Conservation (phyloP, 2,797 vertebrate species). For the Microcaecilia unicolor region DNA sequence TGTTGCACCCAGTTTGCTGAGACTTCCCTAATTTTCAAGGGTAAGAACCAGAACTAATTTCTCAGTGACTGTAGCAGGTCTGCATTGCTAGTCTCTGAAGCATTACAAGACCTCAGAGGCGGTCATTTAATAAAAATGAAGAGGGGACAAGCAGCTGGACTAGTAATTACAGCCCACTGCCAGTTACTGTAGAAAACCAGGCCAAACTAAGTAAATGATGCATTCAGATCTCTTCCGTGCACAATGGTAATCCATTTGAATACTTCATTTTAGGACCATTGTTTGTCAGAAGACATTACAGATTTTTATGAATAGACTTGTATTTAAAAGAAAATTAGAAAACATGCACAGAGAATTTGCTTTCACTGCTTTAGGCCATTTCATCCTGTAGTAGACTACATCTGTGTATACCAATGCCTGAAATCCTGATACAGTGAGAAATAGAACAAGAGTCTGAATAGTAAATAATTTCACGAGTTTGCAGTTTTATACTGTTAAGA, state of each 20-base stretch:
- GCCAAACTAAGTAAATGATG: slow-evolving; percentile 8
- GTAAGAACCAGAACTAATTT: slow-evolving; percentile 20
- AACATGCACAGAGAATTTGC: too few species aligned
- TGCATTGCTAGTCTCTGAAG: slow-evolving; percentile 1
- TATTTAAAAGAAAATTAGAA: slow-evolving; percentile 4
- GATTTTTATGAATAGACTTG: slow-evolving; percentile 5
- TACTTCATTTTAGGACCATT: slow-evolving; percentile 22
- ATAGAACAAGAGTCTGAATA: slow-evolving; percentile 23
- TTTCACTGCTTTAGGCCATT: too few species aligned
- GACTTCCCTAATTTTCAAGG: background rate
- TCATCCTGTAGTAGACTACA: slow-evolving; percentile 7
- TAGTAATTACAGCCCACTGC: slow-evolving; percentile 10
- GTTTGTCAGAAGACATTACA: slow-evolving; percentile 3
- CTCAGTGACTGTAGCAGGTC: slow-evolving; percentile 8
- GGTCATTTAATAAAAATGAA: slow-evolving; percentile 9
- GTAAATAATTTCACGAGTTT: slow-evolving; percentile 24
- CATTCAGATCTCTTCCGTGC: slow-evolving; percentile 15
- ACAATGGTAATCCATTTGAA: slow-evolving; percentile 21
- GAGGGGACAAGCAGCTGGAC: slow-evolving; percentile 9
- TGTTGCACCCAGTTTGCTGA: slow-evolving; percentile 1
- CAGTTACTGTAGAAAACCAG: slow-evolving; percentile 5
- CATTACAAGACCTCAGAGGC: slow-evolving; percentile 14
- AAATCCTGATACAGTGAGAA: slow-evolving; percentile 2
- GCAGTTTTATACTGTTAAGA: slow-evolving; percentile 19
- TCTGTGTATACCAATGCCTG: background rate